These are phyloP conservation scores for Listronotus oregonensis DNA, from an alignment of 1,140 invertebrate genomes.

Conservation along the genomic window DNA sequence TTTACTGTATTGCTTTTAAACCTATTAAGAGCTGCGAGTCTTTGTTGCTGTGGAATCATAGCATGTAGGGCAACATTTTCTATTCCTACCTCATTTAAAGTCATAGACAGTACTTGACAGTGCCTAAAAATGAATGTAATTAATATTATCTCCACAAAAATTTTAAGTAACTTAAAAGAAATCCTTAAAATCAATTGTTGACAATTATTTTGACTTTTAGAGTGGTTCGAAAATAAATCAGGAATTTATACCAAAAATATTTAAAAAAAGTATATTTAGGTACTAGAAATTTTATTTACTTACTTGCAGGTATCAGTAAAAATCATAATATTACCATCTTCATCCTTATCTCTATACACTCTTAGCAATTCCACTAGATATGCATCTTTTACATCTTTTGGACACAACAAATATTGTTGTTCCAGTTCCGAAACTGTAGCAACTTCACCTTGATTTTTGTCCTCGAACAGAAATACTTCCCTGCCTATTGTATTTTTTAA, in stretches of 20 bases:
- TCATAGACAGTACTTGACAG: conserved; percentile 85
- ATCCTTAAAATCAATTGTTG: no score
- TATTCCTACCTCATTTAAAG: conserved; percentile 83
- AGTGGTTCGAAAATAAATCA: no score
- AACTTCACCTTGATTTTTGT: conserved; percentile 65
- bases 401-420: conserved; percentile 89
- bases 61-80: conserved; percentile 86
- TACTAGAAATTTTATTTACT: conserved; percentile 36
- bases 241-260: no score
- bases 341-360: conserved; percentile 72
- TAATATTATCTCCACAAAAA: no score
- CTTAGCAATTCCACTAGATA: conserved; percentile 89
- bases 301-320: conserved; percentile 95
- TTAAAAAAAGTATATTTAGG: no score
- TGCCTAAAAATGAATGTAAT: conserved; percentile 61
- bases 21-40: conserved; percentile 76
- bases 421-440: conserved; percentile 86
- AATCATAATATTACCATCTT: conserved; percentile 84
- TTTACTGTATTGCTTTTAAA: conserved; percentile 86
- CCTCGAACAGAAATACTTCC: conserved; percentile 69
- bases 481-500: conserved; percentile 67
- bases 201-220: no score
- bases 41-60: conserved; percentile 81
- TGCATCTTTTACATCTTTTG: conserved; percentile 88
- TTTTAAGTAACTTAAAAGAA: no score